A percentile compares a stretch with the other conserved stretches of the same genome.
phyloP scores from a whole-genome alignment of 2,888 invertebrate genomes.

The Cephonodes hylas region DNA sequence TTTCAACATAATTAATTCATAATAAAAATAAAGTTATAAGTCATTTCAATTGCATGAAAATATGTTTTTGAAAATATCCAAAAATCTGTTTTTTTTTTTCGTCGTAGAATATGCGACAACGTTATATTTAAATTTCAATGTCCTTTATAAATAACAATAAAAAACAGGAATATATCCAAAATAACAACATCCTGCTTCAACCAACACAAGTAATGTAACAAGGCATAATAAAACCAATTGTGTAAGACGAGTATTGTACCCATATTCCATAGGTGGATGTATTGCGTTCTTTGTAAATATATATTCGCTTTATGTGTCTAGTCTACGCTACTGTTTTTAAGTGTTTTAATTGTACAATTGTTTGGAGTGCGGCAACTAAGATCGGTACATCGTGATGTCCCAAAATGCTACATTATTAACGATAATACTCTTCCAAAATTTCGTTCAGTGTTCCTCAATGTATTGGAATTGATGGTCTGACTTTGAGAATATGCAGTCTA shows the following conservation, averaged over 20 bases:
- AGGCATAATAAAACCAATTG: not conserved
- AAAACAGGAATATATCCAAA: not conserved
- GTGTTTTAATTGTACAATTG: conserved; percentile 16
- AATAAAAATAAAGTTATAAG: not conserved
- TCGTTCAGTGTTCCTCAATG: not conserved
- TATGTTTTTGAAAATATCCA: not conserved
- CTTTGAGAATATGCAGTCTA: not conserved
- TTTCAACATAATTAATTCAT: too few species aligned
- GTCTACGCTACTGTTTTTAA: conserved; percentile 35
- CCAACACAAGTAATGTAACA: not conserved
- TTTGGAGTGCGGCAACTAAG: conserved; percentile 8
- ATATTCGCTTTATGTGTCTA: conserved; percentile 53
- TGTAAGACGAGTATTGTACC: not conserved
- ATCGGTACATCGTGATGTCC: not conserved
- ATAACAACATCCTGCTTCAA: not conserved
- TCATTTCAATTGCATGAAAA: not conserved
- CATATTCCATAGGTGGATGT: conserved; percentile 20
- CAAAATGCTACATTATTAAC: not conserved
- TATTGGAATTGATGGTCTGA: not conserved
- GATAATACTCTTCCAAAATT: not conserved
- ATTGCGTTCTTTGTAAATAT: conserved; percentile 30
- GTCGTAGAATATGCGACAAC: too few species aligned
- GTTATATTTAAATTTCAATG: too few species aligned
- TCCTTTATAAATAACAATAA: not conserved
- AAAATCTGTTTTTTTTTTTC: too few species aligned